Percentiles rank a stretch among this genome's conserved stretches.
These are phyloP conservation scores for Luehdorfia chinensis DNA, from an alignment of 1,140 invertebrate species.

Conservation along the genomic window DNA sequence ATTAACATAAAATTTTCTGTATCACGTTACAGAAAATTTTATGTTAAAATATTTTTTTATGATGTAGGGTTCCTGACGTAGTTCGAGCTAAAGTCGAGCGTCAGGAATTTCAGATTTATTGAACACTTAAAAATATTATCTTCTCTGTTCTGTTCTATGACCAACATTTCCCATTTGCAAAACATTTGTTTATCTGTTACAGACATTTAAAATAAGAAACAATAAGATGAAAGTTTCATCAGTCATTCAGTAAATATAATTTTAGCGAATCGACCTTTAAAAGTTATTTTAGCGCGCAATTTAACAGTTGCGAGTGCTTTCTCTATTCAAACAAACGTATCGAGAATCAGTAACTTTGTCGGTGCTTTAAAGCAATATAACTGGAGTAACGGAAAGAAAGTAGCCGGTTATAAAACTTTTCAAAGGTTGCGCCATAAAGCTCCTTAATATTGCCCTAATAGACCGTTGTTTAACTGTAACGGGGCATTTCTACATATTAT, in stretches of 20 bases:
- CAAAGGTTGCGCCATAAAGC: slow-evolving; percentile 45
- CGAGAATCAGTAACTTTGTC: slow-evolving; percentile 44
- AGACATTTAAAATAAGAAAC: no score
- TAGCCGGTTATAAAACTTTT: slow-evolving; percentile 61
- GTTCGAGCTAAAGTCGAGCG: no score
- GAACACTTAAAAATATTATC: no score
- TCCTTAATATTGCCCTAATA: slow-evolving; percentile 30
- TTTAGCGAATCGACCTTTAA: slow-evolving; percentile 11
- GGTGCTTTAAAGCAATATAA: slow-evolving; percentile 46
- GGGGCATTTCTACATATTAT: slow-evolving; percentile 12
- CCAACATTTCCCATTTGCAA: no score
- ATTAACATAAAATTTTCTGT: no score
- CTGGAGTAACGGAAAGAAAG: slow-evolving; percentile 65
- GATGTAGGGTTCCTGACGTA: no score
- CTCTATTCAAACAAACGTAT: slow-evolving; percentile 23
- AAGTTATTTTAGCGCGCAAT: neutral
- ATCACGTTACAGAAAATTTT: no score
- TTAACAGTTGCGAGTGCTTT: slow-evolving; percentile 14
- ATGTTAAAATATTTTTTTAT: no score
- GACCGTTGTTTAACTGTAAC: slow-evolving; percentile 38
- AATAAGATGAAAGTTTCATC: no score
- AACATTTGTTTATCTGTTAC: no score
- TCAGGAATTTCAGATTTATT: neutral
- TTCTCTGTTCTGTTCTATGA: no score
- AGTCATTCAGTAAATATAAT: no score